Evolutionary conservation across 1,140 invertebrate species (phyloP).

Genomic region (Sesamia nonagrioides): DNA sequence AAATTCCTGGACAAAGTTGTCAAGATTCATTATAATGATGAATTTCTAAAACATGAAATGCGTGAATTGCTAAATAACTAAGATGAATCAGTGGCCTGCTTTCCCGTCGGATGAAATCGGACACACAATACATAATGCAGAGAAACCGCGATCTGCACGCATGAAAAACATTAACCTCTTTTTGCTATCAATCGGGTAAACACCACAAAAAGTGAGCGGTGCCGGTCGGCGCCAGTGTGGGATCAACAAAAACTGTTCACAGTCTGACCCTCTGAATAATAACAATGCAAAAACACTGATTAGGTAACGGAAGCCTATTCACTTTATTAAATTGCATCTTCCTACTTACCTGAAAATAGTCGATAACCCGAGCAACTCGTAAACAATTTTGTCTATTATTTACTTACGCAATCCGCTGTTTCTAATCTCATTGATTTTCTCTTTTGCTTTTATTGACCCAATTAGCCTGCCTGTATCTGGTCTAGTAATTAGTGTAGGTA

Average conservation of each 20-base stretch:
- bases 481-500: too few species aligned
- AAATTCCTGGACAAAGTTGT: not conserved
- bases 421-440: too few species aligned
- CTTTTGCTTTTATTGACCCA: too few species aligned
- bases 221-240: not conserved
- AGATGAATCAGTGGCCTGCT: slow-evolving; percentile 7
- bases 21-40: not conserved
- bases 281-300: not conserved
- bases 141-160: slow-evolving; percentile 18
- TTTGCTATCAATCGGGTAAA: not conserved
- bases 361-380: not conserved
- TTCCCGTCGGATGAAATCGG: not conserved
- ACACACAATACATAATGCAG: not conserved
- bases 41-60: not conserved
- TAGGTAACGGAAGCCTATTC: not conserved
- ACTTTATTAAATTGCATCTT: not conserved
- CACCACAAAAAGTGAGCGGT: not conserved
- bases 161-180: slow-evolving; percentile 37
- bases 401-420: too few species aligned
- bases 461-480: too few species aligned
- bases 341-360: too few species aligned
- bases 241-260: not conserved
- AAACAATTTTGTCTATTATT: not conserved
- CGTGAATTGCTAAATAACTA: slow-evolving; percentile 18
- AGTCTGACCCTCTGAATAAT: not conserved